Evolutionary conservation across 2,888 invertebrate genomes (phyloP), one percentile per base, ranked within the genome.

Genomic region (Linyphia triangularis): DNA sequence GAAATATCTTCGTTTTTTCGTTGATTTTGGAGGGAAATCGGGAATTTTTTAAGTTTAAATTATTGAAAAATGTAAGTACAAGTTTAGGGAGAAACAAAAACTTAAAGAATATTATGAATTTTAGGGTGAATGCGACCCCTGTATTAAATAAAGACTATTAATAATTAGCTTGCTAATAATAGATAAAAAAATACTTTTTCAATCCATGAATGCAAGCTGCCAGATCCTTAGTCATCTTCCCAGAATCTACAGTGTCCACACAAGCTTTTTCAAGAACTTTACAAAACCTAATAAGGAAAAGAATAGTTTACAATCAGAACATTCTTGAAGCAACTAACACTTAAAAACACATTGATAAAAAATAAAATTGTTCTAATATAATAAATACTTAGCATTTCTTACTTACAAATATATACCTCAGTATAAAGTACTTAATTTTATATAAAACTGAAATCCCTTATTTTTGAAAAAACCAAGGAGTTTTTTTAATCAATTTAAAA

Each of bases 181-280:
- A 30, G n/a, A 43, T 10, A 22, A 22, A 2, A 43, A 67, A 10
- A 33, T 91, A 93, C 93, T 96, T 96, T 88, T 95, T 94, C 91
- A 96, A 91, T 28, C 97, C 97, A 92, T 97, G 95, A 92, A 97
- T 96, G 92, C 97, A 97, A 89, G 95, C 96, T 22, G 96, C 96
- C 91, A 97, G 94, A 93, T 97, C 97, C 93, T 97, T 97, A 19
- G 97, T 97, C 95, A 97, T 95, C 92, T 96, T 95, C 59, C 97
- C 97, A 89, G 94, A 94, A 92, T 97, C 96, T 9, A 97, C 95
- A 90, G 96, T 96, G 91, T 96, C 96, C 1, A 97, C 94, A 92
- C 97, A 97, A 0, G 97, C 96, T 93, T 96, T 94, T 93, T 97
- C 97, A 90, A 97, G 93, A 30, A 94, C 93, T 57, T 94, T 92